Conservation (phyloP, 2,888 invertebrate genomes). For the Eilema caniola region DNA sequence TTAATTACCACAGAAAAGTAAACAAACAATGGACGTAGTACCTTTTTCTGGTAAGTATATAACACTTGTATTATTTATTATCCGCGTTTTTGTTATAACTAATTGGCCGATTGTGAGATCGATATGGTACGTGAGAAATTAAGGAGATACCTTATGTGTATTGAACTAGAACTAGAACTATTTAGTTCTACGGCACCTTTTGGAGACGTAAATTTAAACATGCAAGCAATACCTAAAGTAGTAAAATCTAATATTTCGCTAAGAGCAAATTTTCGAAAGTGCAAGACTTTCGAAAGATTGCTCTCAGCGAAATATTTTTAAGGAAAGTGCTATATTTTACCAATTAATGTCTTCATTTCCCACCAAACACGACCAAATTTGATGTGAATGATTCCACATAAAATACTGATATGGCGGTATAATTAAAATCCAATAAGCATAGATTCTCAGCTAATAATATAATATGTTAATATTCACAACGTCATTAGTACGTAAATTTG, state of each 20-base stretch:
- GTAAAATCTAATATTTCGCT: too few relatives aligned
- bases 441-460: constrained; percentile 1
- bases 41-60: not conserved
- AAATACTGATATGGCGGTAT: constrained; percentile 9
- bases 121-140: too few relatives aligned
- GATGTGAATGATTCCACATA: constrained; percentile 21
- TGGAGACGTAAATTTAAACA: constrained; percentile 11
- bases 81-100: too few relatives aligned
- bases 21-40: not conserved
- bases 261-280: too few relatives aligned
- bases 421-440: constrained; percentile 8
- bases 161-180: too few relatives aligned
- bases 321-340: constrained; percentile 25
- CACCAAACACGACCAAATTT: constrained; percentile 17
- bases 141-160: too few relatives aligned
- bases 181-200: too few relatives aligned
- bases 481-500: constrained; percentile 32
- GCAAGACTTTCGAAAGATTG: not conserved
- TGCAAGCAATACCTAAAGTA: not conserved
- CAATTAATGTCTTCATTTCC: constrained; percentile 20
- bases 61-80: too few relatives aligned
- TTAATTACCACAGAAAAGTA: constrained; percentile 12
- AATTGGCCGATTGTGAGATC: too few relatives aligned
- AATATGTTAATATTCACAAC: constrained; percentile 12
- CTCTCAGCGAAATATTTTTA: constrained; percentile 6